Conservation (phyloP, 2,888 invertebrate species). For the Lasioglossum pauxillum region DNA sequence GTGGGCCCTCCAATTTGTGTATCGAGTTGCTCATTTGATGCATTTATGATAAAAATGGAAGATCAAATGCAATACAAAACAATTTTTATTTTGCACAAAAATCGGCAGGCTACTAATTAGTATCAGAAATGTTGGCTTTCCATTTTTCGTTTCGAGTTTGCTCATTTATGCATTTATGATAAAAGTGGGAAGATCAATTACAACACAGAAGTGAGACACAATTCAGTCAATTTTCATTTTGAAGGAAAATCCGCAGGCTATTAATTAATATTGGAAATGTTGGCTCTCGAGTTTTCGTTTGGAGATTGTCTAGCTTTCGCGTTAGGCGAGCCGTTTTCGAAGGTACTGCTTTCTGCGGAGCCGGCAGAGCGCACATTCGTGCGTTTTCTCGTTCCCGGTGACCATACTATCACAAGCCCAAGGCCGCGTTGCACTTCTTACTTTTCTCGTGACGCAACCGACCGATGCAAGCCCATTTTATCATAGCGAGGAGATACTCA, state of each 20-base stretch:
- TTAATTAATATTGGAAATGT: neutral
- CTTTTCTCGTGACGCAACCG: slow-evolving; percentile 54
- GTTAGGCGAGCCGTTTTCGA: neutral
- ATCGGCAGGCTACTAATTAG: too few relatives aligned
- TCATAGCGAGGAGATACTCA: slow-evolving; percentile 53
- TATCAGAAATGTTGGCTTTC: too few relatives aligned
- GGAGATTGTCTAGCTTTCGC: neutral
- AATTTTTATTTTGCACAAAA: too few relatives aligned
- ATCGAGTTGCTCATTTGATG: neutral
- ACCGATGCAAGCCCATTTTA: slow-evolving; percentile 42
- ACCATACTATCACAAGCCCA: slow-evolving; percentile 31
- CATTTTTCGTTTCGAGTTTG: too few relatives aligned
- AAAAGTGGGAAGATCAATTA: too few relatives aligned
- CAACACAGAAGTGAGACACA: too few relatives aligned
- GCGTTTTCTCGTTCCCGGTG: slow-evolving; percentile 30
- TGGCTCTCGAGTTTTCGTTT: neutral
- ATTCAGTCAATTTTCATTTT: neutral
- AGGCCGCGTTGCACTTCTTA: slow-evolving; percentile 43
- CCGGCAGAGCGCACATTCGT: neutral
- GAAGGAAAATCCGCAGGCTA: neutral
- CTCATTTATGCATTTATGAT: neutral
- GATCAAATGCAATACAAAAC: too few relatives aligned
- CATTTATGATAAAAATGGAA: too few relatives aligned
- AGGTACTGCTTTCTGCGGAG: neutral
- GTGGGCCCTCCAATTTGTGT: too few relatives aligned